Percentiles rank a stretch among this genome's conserved stretches.
phyloP scores from a whole-genome alignment of 1,140 invertebrate genomes.

The Druon quercuslanigerum region DNA sequence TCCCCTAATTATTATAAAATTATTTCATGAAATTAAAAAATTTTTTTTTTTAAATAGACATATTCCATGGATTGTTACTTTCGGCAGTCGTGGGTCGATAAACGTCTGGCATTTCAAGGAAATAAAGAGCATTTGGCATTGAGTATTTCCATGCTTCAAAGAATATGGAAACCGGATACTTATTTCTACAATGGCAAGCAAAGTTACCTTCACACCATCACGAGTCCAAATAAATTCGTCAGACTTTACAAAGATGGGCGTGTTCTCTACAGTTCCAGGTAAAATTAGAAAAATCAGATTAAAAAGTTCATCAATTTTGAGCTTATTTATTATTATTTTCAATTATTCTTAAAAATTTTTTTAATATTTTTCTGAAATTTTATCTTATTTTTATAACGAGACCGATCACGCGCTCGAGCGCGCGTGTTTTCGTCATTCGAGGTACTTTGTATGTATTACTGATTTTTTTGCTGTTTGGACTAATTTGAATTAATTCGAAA shows the following conservation, averaged over 20 bases:
- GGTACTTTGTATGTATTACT: too few relatives aligned
- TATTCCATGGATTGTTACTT: constrained; percentile 96
- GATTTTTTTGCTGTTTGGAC: too few relatives aligned
- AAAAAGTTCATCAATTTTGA: background rate
- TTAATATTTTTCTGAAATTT: too few relatives aligned
- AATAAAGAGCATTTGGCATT: constrained; percentile 81
- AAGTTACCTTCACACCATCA: constrained; percentile 91
- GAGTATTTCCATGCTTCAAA: constrained; percentile 84
- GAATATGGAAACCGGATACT: constrained; percentile 94
- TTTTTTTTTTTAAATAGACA: constrained; percentile 78
- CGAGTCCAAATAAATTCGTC: constrained; percentile 93
- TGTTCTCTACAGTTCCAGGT: constrained; percentile 92
- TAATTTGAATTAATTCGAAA: too few relatives aligned
- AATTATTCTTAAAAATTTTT: too few relatives aligned
- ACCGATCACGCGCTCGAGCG: too few relatives aligned
- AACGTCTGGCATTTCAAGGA: constrained; percentile 82
- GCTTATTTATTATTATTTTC: too few relatives aligned
- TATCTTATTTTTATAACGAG: too few relatives aligned
- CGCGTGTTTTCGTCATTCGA: too few relatives aligned
- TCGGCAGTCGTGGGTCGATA: constrained; percentile 86
- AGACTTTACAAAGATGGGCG: constrained; percentile 87
- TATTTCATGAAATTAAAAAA: background rate
- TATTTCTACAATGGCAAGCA: constrained; percentile 92
- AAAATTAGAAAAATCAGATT: background rate
- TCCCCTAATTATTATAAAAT: background rate